Conservation (phyloP, 2,888 invertebrate species). For the Monopis laevigella region DNA sequence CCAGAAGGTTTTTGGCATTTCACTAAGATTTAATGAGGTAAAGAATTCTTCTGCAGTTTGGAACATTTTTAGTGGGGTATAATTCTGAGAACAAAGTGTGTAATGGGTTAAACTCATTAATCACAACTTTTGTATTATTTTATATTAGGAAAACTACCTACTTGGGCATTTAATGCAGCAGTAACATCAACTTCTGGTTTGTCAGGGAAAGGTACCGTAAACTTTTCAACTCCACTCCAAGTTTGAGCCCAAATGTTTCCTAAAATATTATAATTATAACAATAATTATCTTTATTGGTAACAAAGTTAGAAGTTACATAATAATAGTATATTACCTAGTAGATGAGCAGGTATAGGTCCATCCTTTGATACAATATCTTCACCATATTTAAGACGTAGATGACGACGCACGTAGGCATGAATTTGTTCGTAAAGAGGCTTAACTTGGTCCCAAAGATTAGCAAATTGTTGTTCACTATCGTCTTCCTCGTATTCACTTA, state of each 20-base stretch:
- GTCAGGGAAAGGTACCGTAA: conserved; percentile 76
- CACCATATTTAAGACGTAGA: conserved; percentile 69
- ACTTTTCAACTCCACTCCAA: conserved; percentile 73
- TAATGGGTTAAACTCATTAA: conserved; percentile 3
- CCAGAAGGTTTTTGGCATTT: conserved; percentile 85
- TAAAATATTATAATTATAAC: conserved; percentile 26
- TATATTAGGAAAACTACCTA: conserved; percentile 25
- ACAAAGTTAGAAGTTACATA: conserved; percentile 1
- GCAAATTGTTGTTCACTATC: conserved; percentile 69
- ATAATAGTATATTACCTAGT: conserved; percentile 41
- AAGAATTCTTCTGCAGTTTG: conserved; percentile 86
- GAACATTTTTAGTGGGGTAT: conserved; percentile 81
- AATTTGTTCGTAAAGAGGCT: conserved; percentile 75
- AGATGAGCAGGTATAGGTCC: conserved; percentile 75
- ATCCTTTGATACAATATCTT: conserved; percentile 54
- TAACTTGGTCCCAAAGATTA: conserved; percentile 69
- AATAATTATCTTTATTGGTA: neutral
- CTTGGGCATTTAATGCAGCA: conserved; percentile 73
- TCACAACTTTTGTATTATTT: neutral
- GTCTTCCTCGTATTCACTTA: conserved; percentile 66
- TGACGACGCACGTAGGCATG: conserved; percentile 76
- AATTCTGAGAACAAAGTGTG: conserved; percentile 60
- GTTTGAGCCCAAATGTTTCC: conserved; percentile 88
- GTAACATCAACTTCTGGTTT: conserved; percentile 77
- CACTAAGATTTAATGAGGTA: conserved; percentile 78